Evolutionary conservation across 2,888 invertebrate genomes (phyloP), one percentile per base, ranked within the genome.

Genomic region (Lycocerus yunnanus): DNA sequence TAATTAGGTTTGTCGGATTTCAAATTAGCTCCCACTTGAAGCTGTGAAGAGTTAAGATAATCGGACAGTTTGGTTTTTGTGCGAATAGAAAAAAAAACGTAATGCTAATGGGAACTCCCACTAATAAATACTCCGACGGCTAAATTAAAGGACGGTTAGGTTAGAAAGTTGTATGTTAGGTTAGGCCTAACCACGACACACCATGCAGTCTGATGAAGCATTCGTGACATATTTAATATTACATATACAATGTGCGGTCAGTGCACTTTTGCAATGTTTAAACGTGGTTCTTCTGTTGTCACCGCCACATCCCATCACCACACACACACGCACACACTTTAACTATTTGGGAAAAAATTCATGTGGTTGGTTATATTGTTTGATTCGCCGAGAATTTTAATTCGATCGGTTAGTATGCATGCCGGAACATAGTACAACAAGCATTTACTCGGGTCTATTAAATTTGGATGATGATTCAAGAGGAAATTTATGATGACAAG

Each of bases 281-380:
- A 71, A 78, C 77, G 78, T 77, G 75, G 74, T 74, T 75, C 76
- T 66, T 79, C 73, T 79, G 76, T 79, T 77, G 79, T 78, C 73
- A 74, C 78, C 74, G 75, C 77, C 74, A 72, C 69, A 69, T 72
- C 75, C 61, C 73, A 68, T 75, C 73, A 72, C 65, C 71, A 74
- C 72, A 75, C 71, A 74, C 72, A 75, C 75, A 74, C 78, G 78
- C 71, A 78, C 76, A 72, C 70, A 66, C 72, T 69, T 63, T 69
- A 73, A 60, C 73, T 74, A 20, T 20, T 74, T 74, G 70, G 69
- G 75, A 75, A 75, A 78, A 77, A 73, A 78, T 66, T 72, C 75
- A 69, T 59, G 69, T 43, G 43, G 61, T 72, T 43, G 43, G 61
- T 72, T 72, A 69, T 75, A 63, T 20, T 18, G 16, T 63, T 63